A percentile compares a stretch with the other conserved stretches of the same genome.
phyloP scores from a whole-genome alignment of 2,113 vertebrate genomes.

The Anhinga rufa region DNA sequence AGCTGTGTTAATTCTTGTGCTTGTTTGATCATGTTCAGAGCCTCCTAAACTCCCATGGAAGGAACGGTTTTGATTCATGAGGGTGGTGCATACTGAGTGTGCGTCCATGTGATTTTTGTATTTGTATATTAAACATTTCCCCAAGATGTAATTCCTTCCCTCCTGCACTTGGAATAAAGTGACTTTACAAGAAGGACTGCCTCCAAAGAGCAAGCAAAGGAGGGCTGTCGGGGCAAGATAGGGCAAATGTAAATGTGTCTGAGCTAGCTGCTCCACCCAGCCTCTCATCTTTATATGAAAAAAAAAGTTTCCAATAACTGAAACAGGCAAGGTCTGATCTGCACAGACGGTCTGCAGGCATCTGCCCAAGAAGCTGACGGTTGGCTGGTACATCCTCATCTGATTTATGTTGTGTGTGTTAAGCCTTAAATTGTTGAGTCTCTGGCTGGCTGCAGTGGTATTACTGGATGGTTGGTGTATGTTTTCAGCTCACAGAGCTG shows the following conservation, averaged over 20 bases:
- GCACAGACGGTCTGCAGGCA: conserved; percentile 77
- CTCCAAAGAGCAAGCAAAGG: conserved; percentile 28
- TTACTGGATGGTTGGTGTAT: conserved; percentile 65
- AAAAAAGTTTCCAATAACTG: conserved; percentile 63
- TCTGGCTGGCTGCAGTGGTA: conserved; percentile 73
- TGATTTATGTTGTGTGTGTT: conserved; percentile 77
- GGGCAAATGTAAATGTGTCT: conserved; percentile 70
- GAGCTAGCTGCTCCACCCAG: conserved; percentile 69
- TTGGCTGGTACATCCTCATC: conserved; percentile 70
- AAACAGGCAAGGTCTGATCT: conserved; percentile 72
- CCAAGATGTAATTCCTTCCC: conserved; percentile 20
- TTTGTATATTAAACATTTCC: conserved; percentile 55
- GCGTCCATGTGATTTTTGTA: conserved; percentile 17
- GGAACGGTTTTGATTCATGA: conserved; percentile 6
- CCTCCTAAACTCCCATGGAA: not conserved
- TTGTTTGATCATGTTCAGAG: conserved; percentile 36
- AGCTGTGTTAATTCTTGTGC: conserved; percentile 20
- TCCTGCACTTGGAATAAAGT: not conserved
- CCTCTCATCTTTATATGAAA: conserved; percentile 66
- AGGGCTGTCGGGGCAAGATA: conserved; percentile 72
- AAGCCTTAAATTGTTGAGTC: conserved; percentile 77
- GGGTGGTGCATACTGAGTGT: conserved; percentile 14
- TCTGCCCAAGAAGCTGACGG: conserved; percentile 73
- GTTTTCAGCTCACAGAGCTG: conserved; percentile 74
- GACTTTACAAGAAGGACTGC: conserved; percentile 12